Evolutionary conservation across 2,888 invertebrate genomes (phyloP), one percentile per base, ranked within the genome.

Genomic region (Hirtodrosophila duncani): DNA sequence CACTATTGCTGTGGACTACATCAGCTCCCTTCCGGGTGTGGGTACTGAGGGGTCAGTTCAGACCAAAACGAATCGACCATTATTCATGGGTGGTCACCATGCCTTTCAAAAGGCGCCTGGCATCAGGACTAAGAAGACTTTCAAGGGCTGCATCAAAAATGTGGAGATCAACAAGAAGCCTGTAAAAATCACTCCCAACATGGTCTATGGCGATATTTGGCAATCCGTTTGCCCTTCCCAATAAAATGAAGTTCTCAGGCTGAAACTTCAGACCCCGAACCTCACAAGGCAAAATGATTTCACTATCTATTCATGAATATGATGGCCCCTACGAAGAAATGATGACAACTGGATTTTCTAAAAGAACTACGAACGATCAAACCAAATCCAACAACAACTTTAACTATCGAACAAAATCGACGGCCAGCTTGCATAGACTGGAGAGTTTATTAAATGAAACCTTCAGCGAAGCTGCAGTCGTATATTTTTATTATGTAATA

Each of bases 61-160:
- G 0, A 94, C 96, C 0, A 92, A 94, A 75, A 96, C 96, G 0
- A 91, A 91, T 17, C 92, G 95, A 56, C 94, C 96, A 0, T 88
- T 99, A 20, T 98, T 94, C 87, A 89, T 99, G 74, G 99, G 99
- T 11, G 98, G 98, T 0, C 94, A 97, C 86, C 92, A 92, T 1
- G 88, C 89, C 44, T 83, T 88, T 48, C 67, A 82, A 39, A 86
- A 84, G 64, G 83, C 84, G 3, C 88, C 91, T 18, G 97, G 96
- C 1, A 90, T 94, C 2, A 89, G 89, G 24, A 92, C 94, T 0
- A 88, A 89, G 8, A 89, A 90, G 16, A 92, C 92, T 6, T 98
- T 91, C 86, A 91, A 94, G 23, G 95, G 96, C 13, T 94, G 96
- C 83, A 91, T 97, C 31, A 89, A 88, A 39, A 92, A 94, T 81